Percentiles rank a stretch among this genome's conserved stretches.
Conservation (phyloP, 2,888 invertebrate species). For the Nephrotoma appendiculata region DNA sequence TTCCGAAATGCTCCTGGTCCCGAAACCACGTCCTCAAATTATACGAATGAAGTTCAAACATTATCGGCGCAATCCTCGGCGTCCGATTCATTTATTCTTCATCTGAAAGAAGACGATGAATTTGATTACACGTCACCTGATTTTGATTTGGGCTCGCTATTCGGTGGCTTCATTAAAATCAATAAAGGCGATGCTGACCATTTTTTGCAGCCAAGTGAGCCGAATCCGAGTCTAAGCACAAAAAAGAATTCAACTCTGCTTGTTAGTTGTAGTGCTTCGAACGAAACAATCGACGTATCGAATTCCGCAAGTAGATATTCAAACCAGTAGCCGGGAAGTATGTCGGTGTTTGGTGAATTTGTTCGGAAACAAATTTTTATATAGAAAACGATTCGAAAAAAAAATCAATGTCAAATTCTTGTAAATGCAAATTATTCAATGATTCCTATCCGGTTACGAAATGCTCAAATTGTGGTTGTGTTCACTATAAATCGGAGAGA, state of each 20-base stretch:
- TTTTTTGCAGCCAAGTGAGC: not conserved
- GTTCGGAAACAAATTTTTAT: not conserved
- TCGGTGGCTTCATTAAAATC: not conserved
- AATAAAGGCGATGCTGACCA: not conserved
- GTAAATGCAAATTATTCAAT: not conserved
- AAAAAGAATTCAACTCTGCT: not conserved
- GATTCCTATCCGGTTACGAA: not conserved
- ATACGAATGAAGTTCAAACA: not conserved
- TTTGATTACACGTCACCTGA: not conserved
- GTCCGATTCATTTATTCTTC: not conserved
- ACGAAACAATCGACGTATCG: not conserved
- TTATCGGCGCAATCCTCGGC: not conserved
- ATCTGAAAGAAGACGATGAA: not conserved
- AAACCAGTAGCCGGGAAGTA: not conserved
- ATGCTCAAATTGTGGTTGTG: not conserved
- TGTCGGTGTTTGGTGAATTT: not conserved
- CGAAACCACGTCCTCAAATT: not conserved
- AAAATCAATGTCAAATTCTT: not conserved
- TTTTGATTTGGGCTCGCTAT: not conserved
- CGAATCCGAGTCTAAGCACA: not conserved
- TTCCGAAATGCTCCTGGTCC: not conserved
- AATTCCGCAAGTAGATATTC: not conserved
- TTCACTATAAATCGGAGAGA: not conserved
- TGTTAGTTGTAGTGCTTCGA: not conserved
- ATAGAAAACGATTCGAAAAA: not conserved